Evolutionary conservation across 53 echinoderm and acorn worm genomes (phyloP), one percentile per base, ranked within the genome.

Genomic region (Pentamera pediparva): DNA sequence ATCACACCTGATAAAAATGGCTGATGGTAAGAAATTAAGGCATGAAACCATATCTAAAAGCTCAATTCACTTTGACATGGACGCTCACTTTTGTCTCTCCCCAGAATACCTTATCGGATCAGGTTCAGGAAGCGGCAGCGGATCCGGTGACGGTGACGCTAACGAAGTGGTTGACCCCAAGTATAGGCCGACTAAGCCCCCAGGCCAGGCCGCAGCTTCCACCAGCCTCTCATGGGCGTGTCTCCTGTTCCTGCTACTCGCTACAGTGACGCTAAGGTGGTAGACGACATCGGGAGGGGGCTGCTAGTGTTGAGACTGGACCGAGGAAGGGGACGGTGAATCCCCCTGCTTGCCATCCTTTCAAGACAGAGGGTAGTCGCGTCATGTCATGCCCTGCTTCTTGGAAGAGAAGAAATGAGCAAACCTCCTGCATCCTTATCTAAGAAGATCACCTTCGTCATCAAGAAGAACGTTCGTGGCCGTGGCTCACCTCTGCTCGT

Each of bases 41-140:
- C n/a, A n/a, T n/a, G n/a, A n/a, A 20, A 69, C 17, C 47, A 22
- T 21, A 10, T 47, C 27, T 18, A 43, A 47, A n/a, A 25, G 61
- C 62, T 38, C 36, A 36, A 15, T 63, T 34, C 37, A 18, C 39
- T 8, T 45, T 26, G n/a, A 32, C 19, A 52, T 72, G 18, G 35
- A 28, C 27, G 33, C 58, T 52, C 34, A 38, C 9, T 8, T 41
- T 41, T 41, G 12, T 3, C 1, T 57, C 30, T 67, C 30, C 69
- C 52, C 64, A 32, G 86, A 75, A 31, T 71, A 78, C 8, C 75
- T 79, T 29, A 29, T 47, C 31, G 84, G 87, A 19, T 41, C 43
- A 25, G 92, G 89, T 30, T 83, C 86, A 0, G 96, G 96, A n/a
- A 91, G 91, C 32, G 96, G 96, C 2, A 91, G 96, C 28, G 88